phyloP scores from a whole-genome alignment of 2,888 invertebrate genomes.

The Papilio elwesi region DNA sequence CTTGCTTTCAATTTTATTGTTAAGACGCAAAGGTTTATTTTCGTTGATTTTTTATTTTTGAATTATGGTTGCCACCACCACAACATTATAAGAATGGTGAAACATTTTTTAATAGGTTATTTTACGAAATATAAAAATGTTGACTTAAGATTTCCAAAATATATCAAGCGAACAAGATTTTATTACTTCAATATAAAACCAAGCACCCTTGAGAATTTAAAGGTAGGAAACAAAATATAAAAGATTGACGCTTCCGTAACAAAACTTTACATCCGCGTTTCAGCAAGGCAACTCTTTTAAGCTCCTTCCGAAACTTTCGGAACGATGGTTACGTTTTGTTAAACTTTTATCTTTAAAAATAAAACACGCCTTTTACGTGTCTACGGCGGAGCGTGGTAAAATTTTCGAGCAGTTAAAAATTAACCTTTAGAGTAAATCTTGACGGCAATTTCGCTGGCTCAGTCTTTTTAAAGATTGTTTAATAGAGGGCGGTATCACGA shows the following conservation, averaged over 20 bases:
- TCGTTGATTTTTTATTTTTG: no score
- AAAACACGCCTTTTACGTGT: constrained; percentile 40
- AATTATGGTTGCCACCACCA: no score
- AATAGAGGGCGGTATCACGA: not conserved
- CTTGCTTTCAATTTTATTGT: no score
- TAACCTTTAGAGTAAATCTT: constrained; percentile 7
- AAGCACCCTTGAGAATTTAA: constrained; percentile 3
- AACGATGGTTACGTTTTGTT: constrained; percentile 41
- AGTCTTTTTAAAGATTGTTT: constrained; percentile 14
- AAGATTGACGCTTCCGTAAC: constrained; percentile 20
- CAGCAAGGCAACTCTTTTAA: constrained; percentile 16
- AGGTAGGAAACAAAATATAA: constrained; percentile 10
- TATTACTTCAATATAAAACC: not conserved
- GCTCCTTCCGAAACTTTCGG: constrained; percentile 35
- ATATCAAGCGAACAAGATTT: not conserved
- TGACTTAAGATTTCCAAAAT: not conserved
- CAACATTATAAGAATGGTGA: no score
- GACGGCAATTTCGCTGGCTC: not conserved
- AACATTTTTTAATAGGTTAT: no score
- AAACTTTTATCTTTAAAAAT: constrained; percentile 42
- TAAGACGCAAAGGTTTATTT: no score
- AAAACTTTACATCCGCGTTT: constrained; percentile 29
- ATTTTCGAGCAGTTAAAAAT: constrained; percentile 15
- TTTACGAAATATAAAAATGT: not conserved
- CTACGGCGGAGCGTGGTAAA: constrained; percentile 2